Conservation (phyloP, 2,797 vertebrate genomes). For the Acrossocheilus fasciatus region DNA sequence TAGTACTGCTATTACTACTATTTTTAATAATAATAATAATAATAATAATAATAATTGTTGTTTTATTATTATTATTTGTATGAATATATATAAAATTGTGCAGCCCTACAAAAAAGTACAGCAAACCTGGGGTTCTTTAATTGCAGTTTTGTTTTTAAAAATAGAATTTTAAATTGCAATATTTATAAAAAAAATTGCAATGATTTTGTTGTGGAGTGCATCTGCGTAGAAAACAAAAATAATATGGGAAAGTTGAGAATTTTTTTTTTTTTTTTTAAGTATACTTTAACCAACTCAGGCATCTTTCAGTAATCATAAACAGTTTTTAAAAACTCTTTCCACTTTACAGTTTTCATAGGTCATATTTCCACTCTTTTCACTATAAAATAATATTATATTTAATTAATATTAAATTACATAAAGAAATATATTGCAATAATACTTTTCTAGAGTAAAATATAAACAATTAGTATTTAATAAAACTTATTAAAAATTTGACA, state of each 20-base stretch:
- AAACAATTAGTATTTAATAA: not conserved
- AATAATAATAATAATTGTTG: no score
- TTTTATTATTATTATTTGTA: no score
- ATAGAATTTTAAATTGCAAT: no score
- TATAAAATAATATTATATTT: not conserved
- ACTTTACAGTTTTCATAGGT: no score
- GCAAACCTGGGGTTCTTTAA: not conserved
- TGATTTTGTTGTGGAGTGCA: not conserved
- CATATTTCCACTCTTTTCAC: not conserved
- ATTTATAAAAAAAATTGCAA: not conserved
- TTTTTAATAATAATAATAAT: no score
- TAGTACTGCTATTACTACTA: no score
- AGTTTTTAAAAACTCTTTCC: no score
- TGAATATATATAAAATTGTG: not conserved
- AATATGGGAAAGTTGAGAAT: not conserved
- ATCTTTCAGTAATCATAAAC: not conserved
- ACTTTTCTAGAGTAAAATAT: not conserved
- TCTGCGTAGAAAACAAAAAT: not conserved
- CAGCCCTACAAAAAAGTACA: not conserved
- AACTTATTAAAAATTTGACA: not conserved
- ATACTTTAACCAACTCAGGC: not conserved
- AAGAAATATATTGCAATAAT: not conserved
- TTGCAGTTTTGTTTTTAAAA: not conserved
- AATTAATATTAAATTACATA: no score
- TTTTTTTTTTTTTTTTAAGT: no score